Base-by-base conservation (phyloP, 35 echinoderm and acorn worm species). In the Lytechinus pictus region DNA sequence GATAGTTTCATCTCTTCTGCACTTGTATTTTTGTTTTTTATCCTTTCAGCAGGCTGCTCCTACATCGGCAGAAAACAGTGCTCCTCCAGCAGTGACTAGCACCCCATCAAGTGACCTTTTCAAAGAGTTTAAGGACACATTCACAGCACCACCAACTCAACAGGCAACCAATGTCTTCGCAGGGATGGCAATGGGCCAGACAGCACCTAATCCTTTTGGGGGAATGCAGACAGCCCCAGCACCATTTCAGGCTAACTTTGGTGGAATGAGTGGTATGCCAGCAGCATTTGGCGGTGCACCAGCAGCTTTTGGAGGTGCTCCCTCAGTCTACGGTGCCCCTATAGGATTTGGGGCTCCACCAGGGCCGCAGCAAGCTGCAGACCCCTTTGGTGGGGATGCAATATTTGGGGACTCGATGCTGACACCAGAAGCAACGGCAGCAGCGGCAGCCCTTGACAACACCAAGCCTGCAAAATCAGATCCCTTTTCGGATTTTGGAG, bases 61-160 rank as follows among this genome's bases (percentile, higher is more conserved):
- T 53, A 27, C 92, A 93, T 11, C 55, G 4, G 53, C 27, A 57
- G 53, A 24, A 8, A 93, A 93, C 54, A 57, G 92, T n/a, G 92
- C 92, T 57, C 52, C 95, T 91, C 27, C 52, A 53, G 28, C 44
- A 52, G 60, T 89, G 94, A 95, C 86, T 61, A 86, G 92, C 91
- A 95, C 96, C 54, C 87, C 96, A 33, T 98, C 97, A 54, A 95
- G 95, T 55, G 97, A 98, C 91, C 95, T 98, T 54, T 98, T 98
- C 54, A 96, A 94, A 52, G 97, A 98, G 86, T 98, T 98, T 60
- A 96, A 95, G 2, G 96, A 98, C 89, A 97, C 97, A 28, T 95
- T 98, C 89, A 95, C 53, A 44, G 90, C 96, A 7, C 96, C 89
- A 52, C 61, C 89, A 52, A 91, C 95, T 27, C 95, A 95, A 10